Evolutionary conservation across 2,888 invertebrate species (phyloP).

Genomic region (Apantesis nais): DNA sequence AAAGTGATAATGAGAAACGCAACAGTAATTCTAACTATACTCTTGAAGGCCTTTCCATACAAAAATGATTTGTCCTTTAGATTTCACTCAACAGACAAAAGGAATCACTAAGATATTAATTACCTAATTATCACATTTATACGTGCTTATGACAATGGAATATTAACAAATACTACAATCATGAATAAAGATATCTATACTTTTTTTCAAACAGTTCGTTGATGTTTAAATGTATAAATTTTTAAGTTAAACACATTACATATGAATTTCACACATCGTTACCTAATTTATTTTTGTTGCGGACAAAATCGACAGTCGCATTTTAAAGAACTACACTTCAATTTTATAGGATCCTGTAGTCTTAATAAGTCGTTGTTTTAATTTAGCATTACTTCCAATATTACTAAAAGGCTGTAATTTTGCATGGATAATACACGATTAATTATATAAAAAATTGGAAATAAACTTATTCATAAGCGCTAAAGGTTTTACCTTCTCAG

Average conservation of each 20-base stretch:
- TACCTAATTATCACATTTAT: constrained; percentile 21
- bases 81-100: constrained; percentile 19
- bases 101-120: constrained; percentile 24
- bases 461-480: background rate
- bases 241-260: background rate
- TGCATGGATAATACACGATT: background rate
- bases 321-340: too few relatives aligned
- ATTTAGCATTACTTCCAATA: background rate
- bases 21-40: constrained; percentile 27
- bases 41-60: constrained; percentile 16
- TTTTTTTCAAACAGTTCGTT: background rate
- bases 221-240: background rate
- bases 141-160: constrained; percentile 20
- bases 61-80: constrained; percentile 13
- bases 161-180: constrained; percentile 10
- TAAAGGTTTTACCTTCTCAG: background rate
- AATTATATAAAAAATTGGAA: too few relatives aligned
- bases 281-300: background rate
- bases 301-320: background rate
- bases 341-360: background rate
- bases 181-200: constrained; percentile 5
- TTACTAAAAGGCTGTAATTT: background rate
- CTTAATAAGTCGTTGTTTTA: background rate
- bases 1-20: constrained; percentile 41
- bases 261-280: background rate